Evolutionary conservation across 2,797 vertebrate genomes (phyloP).

Genomic region (Champsocephalus gunnari): DNA sequence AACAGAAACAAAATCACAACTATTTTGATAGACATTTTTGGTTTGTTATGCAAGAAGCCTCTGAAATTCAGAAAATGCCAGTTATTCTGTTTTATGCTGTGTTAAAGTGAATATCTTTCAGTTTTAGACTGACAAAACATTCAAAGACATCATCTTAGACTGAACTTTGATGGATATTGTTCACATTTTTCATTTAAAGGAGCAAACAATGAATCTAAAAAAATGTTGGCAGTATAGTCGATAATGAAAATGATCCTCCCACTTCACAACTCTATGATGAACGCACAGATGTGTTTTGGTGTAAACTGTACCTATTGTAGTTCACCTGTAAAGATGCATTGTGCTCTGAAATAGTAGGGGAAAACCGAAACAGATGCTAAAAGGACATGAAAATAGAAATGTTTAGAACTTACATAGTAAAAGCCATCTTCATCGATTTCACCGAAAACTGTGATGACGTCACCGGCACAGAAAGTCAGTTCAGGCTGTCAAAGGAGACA

Average conservation of each 20-base stretch:
- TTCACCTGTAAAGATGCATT: background rate
- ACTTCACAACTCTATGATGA: background rate
- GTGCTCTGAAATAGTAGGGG: background rate
- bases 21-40: no score
- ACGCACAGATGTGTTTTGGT: background rate
- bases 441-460: conserved; percentile 95
- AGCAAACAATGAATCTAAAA: no score
- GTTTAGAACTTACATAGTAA: conserved; percentile 92
- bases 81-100: no score
- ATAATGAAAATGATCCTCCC: background rate
- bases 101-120: no score
- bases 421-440: conserved; percentile 99
- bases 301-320: background rate
- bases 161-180: no score
- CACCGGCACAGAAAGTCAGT: conserved; percentile 96
- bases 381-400: conserved; percentile 5
- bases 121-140: no score
- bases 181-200: no score
- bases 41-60: no score
- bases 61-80: no score
- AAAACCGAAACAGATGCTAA: background rate
- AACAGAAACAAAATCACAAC: no score
- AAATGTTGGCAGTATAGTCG: no score
- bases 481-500: conserved; percentile 86
- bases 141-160: no score